Conservation (phyloP, 2,888 invertebrate species). For the Dromius quadrimaculatus region DNA sequence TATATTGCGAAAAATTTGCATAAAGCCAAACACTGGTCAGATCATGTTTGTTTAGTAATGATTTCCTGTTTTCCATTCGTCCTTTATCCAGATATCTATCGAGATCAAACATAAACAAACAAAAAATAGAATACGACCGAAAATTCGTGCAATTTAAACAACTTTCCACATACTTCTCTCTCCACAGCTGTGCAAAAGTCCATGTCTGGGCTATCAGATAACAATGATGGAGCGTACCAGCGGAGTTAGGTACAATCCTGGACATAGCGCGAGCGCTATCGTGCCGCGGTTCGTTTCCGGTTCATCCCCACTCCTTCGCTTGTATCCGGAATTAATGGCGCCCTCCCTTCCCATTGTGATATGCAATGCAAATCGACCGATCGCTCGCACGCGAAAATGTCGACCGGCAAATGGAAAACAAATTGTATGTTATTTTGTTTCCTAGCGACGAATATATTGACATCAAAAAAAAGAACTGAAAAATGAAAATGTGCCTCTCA, state of each 20-base stretch:
- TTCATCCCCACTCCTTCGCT: neutral
- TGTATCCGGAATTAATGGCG: conserved; percentile 24
- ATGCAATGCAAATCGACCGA: conserved; percentile 25
- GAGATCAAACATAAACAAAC: neutral
- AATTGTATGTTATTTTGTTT: conserved; percentile 17
- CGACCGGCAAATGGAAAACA: conserved; percentile 22
- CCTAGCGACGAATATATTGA: no score
- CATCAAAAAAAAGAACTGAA: no score
- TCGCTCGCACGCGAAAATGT: conserved; percentile 20
- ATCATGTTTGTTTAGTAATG: no score
- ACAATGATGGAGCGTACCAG: conserved; percentile 23
- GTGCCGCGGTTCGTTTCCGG: conserved; percentile 32
- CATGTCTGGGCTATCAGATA: conserved; percentile 18
- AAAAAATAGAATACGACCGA: neutral
- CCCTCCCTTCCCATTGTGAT: neutral
- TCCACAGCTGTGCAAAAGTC: neutral
- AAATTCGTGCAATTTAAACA: neutral
- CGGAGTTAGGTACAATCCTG: neutral
- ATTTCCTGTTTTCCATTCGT: no score
- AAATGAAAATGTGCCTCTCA: no score
- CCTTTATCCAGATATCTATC: neutral
- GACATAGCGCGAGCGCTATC: conserved; percentile 15
- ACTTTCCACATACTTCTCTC: conserved; percentile 6
- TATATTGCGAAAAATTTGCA: no score
- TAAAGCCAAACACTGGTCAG: no score